phyloP scores from a whole-genome alignment of 2,797 vertebrate species.

The Petrocephalus sullivani region DNA sequence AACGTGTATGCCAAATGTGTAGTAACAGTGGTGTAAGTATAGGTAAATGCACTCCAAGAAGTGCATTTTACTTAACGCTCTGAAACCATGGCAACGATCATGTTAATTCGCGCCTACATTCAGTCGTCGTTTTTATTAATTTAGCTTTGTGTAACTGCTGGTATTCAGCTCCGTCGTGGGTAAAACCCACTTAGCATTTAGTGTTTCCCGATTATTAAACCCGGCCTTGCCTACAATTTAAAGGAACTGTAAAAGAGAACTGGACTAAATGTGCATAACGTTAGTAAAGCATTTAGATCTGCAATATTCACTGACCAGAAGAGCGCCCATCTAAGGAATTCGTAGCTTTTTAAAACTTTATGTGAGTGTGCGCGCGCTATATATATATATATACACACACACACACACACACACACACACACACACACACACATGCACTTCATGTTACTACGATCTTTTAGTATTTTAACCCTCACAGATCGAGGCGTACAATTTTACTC shows the following conservation, averaged over 20 bases:
- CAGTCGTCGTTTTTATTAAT: neutral
- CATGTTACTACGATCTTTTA: no score
- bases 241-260: neutral
- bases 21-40: neutral
- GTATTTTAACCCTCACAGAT: neutral
- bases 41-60: no score
- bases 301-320: neutral
- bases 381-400: no score
- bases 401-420: no score
- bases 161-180: neutral
- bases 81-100: no score
- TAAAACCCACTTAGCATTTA: neutral
- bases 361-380: no score
- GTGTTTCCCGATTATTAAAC: neutral
- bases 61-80: no score
- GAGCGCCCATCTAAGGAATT: no score
- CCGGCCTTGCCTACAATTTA: neutral
- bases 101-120: neutral
- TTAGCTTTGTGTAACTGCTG: neutral
- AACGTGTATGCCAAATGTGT: neutral
- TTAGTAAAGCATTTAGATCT: neutral
- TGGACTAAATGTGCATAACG: neutral
- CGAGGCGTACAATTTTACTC: neutral
- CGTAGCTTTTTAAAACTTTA: no score
- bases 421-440: no score